These are phyloP conservation scores for Oscheius sp. DNA, from an alignment of 2,888 invertebrate genomes.

Conservation along the genomic window DNA sequence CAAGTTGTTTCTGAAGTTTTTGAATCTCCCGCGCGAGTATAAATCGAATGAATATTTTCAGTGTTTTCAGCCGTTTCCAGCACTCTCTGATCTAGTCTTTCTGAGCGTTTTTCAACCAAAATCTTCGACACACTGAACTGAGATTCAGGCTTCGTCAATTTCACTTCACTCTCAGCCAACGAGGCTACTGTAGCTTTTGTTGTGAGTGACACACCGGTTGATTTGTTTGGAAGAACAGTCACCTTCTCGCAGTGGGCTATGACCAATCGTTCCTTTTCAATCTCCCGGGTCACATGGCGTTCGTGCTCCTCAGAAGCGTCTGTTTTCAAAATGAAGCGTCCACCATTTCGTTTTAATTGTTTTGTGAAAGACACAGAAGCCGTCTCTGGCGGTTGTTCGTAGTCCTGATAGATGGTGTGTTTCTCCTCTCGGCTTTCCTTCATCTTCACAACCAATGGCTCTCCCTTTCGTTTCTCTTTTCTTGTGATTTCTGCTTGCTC, in stretches of 20 bases:
- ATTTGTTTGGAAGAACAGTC: constrained; percentile 37
- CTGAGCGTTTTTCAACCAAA: constrained; percentile 23
- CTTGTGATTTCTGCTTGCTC: constrained; percentile 31
- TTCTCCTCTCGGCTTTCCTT: constrained; percentile 46
- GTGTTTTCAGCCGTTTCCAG: constrained; percentile 48
- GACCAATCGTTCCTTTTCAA: constrained; percentile 35
- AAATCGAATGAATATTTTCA: constrained; percentile 55
- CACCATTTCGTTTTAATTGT: constrained; percentile 31
- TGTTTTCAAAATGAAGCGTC: constrained; percentile 49
- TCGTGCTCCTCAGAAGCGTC: constrained; percentile 61
- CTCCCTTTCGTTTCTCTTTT: constrained; percentile 45
- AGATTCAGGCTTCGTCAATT: not conserved
- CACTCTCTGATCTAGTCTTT: constrained; percentile 42
- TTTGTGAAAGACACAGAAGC: not conserved
- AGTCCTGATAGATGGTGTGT: constrained; percentile 41
- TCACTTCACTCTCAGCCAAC: constrained; percentile 23
- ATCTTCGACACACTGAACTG: constrained; percentile 18
- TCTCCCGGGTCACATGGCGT: constrained; percentile 43
- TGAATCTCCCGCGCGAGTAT: constrained; percentile 42
- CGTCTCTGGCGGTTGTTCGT: constrained; percentile 34
- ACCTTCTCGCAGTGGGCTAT: constrained; percentile 41
- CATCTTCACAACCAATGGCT: constrained; percentile 33
- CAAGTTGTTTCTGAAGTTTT: constrained; percentile 53
- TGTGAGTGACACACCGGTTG: constrained; percentile 41
- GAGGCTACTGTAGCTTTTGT: constrained; percentile 34